phyloP scores from a whole-genome alignment of 2,888 invertebrate species.

The Pterostichus niger region DNA sequence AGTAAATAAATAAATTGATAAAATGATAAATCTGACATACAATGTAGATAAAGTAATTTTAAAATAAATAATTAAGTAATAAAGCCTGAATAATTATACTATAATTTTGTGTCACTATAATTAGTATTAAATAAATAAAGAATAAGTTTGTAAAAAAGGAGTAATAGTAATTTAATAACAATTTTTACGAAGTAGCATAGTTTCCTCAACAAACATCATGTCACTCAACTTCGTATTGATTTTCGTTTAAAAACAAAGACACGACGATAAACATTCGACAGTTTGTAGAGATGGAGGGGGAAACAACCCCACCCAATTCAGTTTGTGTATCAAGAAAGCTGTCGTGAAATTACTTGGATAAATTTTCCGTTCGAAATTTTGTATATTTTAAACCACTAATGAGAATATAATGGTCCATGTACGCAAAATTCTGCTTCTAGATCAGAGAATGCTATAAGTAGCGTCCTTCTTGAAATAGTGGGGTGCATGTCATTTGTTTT shows the following conservation, averaged over 20 bases:
- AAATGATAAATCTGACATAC: too few species aligned
- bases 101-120: too few species aligned
- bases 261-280: constrained; percentile 50
- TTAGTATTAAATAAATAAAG: too few species aligned
- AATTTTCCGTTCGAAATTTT: constrained; percentile 36
- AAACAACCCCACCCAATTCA: constrained; percentile 6
- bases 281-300: constrained; percentile 17
- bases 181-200: constrained; percentile 15
- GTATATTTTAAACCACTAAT: constrained; percentile 51
- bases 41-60: too few species aligned
- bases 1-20: too few species aligned
- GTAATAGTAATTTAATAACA: not conserved
- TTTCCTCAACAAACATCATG: constrained; percentile 42
- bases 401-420: constrained; percentile 43
- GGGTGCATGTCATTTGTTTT: constrained; percentile 50
- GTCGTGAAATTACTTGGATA: constrained; percentile 42
- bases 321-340: constrained; percentile 26
- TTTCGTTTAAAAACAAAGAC: constrained; percentile 59
- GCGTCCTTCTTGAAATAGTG: constrained; percentile 4
- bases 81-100: too few species aligned
- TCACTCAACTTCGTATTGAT: constrained; percentile 49
- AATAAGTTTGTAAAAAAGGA: too few species aligned
- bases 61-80: too few species aligned
- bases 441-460: constrained; percentile 6
- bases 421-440: constrained; percentile 15